phyloP scores from a whole-genome alignment of 2,797 vertebrate species.

The Pitangus sulphuratus region DNA sequence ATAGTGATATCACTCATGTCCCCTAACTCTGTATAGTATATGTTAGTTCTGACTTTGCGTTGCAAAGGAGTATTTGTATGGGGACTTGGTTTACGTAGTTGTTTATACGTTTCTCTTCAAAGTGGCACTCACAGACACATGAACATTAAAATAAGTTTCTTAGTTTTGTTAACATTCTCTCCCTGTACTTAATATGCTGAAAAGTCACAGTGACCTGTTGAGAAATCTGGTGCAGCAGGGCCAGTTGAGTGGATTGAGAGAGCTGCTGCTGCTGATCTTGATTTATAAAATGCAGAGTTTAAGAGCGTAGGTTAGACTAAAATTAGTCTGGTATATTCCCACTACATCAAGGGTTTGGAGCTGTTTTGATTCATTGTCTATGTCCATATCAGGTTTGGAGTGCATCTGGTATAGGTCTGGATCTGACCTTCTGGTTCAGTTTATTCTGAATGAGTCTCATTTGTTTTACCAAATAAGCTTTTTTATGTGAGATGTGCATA shows the following conservation, averaged over 20 bases:
- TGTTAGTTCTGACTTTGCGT: not conserved
- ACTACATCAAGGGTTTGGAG: not conserved
- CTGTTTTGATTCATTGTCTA: not conserved
- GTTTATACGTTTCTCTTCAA: not conserved
- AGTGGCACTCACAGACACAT: not conserved
- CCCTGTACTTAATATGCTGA: not conserved
- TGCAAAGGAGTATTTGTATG: not conserved
- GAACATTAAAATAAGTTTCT: not conserved
- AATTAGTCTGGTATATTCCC: not conserved
- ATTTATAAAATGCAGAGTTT: not conserved
- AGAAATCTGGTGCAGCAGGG: not conserved
- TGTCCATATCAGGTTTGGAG: not conserved
- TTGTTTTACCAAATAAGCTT: not conserved
- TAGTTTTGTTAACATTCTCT: not conserved
- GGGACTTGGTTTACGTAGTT: not conserved
- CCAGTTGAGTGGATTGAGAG: not conserved
- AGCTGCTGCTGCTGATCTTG: not conserved
- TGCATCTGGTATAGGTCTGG: not conserved
- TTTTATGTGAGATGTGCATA: not conserved
- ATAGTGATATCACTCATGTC: not conserved
- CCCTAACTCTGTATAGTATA: not conserved
- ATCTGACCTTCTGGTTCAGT: not conserved
- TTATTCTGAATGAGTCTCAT: not conserved
- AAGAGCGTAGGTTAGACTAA: accelerated
- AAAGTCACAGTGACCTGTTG: not conserved